These are phyloP conservation scores for Artibeus jamaicensis DNA, from an alignment of 2,797 vertebrate species.

Conservation along the genomic window DNA sequence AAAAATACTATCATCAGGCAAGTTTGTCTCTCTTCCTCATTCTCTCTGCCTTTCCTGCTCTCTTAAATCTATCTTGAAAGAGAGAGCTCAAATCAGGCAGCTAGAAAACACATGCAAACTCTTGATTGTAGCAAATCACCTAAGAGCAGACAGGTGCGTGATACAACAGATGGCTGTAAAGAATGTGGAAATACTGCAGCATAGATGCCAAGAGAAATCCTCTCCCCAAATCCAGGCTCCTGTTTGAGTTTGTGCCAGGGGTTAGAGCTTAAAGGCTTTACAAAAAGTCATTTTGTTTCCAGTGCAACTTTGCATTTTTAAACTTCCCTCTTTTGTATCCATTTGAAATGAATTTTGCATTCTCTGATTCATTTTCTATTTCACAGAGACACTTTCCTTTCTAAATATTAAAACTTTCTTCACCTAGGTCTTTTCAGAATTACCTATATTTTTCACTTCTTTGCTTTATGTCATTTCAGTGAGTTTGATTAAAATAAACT, in stretches of 20 bases:
- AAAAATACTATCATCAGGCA: not conserved
- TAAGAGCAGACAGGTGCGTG: not conserved
- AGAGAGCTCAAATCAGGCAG: not conserved
- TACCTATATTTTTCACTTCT: slow-evolving; percentile 38
- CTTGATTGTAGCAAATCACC: not conserved
- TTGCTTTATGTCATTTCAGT: not conserved
- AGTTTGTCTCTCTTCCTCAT: not conserved
- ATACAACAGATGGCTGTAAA: not conserved
- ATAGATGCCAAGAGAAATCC: not conserved
- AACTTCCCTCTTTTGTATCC: not conserved
- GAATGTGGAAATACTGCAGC: not conserved
- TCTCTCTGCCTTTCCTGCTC: not conserved
- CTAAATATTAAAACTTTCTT: slow-evolving; percentile 54
- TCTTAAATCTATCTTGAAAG: not conserved
- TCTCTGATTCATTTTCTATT: slow-evolving; percentile 49
- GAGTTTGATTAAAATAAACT: slow-evolving; percentile 58
- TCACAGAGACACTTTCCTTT: not conserved
- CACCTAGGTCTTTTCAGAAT: slow-evolving; percentile 44
- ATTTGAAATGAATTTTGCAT: slow-evolving; percentile 48
- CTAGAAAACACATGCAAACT: not conserved
- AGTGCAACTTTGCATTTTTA: slow-evolving; percentile 1
- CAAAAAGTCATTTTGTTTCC: slow-evolving; percentile 29
- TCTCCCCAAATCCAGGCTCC: not conserved
- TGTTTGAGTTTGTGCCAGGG: not conserved
- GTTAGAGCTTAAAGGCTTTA: slow-evolving; percentile 51